These are phyloP conservation scores for Phengaris arion DNA, from an alignment of 2,888 invertebrate genomes.

Conservation along the genomic window DNA sequence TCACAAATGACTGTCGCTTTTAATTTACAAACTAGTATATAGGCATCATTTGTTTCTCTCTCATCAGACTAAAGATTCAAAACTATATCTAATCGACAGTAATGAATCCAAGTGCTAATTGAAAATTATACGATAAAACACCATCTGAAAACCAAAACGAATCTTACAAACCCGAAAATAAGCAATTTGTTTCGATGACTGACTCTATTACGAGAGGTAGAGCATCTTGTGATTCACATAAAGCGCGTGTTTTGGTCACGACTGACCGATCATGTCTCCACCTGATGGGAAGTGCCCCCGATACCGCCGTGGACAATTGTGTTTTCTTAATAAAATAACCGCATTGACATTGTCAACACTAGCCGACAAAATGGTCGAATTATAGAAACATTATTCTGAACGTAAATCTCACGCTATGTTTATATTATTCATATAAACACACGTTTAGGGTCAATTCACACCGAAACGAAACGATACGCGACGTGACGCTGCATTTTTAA, in stretches of 20 bases:
- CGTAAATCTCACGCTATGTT: not conserved
- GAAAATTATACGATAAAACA: not conserved
- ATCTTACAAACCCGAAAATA: constrained; percentile 4
- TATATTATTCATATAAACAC: not conserved
- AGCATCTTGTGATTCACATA: constrained; percentile 11
- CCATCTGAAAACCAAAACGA: not conserved
- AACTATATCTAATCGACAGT: too few species aligned
- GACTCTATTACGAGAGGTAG: not conserved
- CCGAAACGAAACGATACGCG: too few species aligned
- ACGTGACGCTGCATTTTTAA: too few species aligned
- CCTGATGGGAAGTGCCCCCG: constrained; percentile 24
- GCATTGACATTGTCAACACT: constrained; percentile 7
- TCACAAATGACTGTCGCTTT: too few species aligned
- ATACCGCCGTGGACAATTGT: constrained; percentile 12
- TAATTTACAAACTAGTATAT: too few species aligned
- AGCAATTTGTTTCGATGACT: constrained; percentile 3
- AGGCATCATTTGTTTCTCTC: too few species aligned
- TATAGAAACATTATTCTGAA: not conserved
- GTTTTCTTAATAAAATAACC: constrained; percentile 15
- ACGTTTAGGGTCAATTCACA: not conserved
- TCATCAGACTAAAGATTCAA: too few species aligned
- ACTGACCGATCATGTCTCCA: constrained; percentile 20
- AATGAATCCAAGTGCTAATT: too few species aligned
- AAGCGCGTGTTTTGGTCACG: constrained; percentile 15
- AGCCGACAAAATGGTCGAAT: constrained; percentile 4